These are phyloP conservation scores for Apaloderma vittatum DNA, from an alignment of 2,113 vertebrate species.

Conservation along the genomic window DNA sequence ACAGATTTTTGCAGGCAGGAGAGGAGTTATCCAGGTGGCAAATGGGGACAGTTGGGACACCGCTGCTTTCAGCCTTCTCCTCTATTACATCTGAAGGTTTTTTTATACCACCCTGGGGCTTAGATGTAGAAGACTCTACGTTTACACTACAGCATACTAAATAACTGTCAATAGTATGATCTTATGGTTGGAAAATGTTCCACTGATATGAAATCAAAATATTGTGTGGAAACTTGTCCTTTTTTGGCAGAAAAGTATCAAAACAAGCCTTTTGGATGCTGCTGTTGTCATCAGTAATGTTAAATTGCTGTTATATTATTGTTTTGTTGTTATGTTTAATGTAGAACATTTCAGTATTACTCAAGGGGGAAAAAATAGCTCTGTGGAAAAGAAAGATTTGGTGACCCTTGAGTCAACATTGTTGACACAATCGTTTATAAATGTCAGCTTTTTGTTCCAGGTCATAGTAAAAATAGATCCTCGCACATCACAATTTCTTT, in stretches of 20 bases:
- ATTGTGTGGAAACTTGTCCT: background rate
- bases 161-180: background rate
- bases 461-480: background rate
- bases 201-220: background rate
- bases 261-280: background rate
- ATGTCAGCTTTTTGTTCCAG: background rate
- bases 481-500: background rate
- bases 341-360: background rate
- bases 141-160: background rate
- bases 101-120: background rate
- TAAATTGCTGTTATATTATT: background rate
- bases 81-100: background rate
- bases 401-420: background rate
- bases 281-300: background rate
- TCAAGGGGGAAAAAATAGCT: background rate
- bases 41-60: background rate
- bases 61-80: background rate
- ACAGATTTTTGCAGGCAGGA: rapidly evolving
- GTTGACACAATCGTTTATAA: background rate
- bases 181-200: background rate
- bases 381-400: background rate
- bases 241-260: background rate
- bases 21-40: background rate
- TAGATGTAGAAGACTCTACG: background rate
- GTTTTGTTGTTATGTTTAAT: background rate